Percentiles rank a stretch among this genome's conserved stretches.
These are phyloP conservation scores for Oscheius myriophilus DNA, from an alignment of 2,888 invertebrate species.

Conservation along the genomic window DNA sequence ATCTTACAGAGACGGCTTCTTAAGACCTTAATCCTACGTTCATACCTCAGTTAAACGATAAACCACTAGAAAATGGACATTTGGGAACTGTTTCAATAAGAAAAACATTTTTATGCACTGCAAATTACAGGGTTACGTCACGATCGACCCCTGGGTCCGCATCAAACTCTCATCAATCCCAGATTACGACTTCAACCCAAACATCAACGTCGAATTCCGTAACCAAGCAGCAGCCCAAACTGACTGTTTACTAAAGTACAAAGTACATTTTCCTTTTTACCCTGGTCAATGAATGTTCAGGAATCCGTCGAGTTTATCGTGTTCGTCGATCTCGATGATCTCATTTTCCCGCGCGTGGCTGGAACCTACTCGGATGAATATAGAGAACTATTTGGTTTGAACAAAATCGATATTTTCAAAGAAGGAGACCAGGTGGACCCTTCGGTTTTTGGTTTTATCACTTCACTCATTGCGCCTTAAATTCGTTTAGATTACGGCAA, in stretches of 20 bases:
- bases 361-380: constrained; percentile 44
- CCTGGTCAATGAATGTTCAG: constrained; percentile 19
- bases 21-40: no score
- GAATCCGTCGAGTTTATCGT: constrained; percentile 48
- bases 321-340: constrained; percentile 52
- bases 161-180: constrained; percentile 37
- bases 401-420: constrained; percentile 14
- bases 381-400: constrained; percentile 14
- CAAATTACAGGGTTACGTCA: constrained; percentile 36
- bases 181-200: constrained; percentile 47
- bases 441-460: not conserved
- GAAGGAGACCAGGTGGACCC: not conserved
- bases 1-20: no score
- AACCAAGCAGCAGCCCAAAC: constrained; percentile 54
- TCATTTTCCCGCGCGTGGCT: constrained; percentile 46
- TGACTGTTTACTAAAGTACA: constrained; percentile 50
- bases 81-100: no score
- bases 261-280: constrained; percentile 21
- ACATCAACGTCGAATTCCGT: constrained; percentile 52
- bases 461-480: not conserved
- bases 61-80: no score
- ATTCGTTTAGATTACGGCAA: not conserved
- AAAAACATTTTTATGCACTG: no score
- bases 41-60: no score
- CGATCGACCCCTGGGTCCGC: constrained; percentile 43